These are phyloP conservation scores for Cynocephalus volans DNA, from an alignment of 2,113 vertebrate species.

Conservation along the genomic window DNA sequence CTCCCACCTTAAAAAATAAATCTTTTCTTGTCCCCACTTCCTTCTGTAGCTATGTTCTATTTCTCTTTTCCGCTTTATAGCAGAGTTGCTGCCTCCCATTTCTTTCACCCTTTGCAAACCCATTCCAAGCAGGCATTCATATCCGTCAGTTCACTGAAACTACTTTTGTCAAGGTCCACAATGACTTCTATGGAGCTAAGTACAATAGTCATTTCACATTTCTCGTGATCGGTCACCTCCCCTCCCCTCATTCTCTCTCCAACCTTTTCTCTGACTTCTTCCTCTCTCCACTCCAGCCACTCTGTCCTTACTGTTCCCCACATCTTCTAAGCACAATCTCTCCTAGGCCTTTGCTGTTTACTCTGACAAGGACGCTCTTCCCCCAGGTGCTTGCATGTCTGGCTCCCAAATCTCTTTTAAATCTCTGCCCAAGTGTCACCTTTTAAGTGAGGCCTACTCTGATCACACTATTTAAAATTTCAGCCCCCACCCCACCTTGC, in stretches of 20 bases:
- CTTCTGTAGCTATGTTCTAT: background rate
- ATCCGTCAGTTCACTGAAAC: background rate
- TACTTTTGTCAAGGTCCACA: background rate
- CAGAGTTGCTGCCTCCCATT: background rate
- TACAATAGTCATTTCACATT: background rate
- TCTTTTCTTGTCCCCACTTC: background rate
- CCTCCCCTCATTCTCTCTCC: background rate
- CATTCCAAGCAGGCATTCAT: background rate
- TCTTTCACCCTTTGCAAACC: background rate
- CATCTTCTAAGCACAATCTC: background rate
- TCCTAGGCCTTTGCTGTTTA: background rate
- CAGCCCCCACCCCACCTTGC: background rate
- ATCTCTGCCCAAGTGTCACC: background rate
- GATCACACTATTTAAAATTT: background rate
- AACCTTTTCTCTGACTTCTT: background rate
- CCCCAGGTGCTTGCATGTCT: background rate
- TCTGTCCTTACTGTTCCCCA: background rate
- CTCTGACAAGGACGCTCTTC: background rate
- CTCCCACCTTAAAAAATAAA: background rate
- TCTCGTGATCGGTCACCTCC: background rate
- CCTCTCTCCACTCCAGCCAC: background rate
- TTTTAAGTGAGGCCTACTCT: background rate
- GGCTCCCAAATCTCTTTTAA: background rate
- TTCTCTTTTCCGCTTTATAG: background rate
- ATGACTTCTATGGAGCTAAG: background rate